phyloP scores from a whole-genome alignment of 2,113 vertebrate genomes.

The Myotis brandtii region DNA sequence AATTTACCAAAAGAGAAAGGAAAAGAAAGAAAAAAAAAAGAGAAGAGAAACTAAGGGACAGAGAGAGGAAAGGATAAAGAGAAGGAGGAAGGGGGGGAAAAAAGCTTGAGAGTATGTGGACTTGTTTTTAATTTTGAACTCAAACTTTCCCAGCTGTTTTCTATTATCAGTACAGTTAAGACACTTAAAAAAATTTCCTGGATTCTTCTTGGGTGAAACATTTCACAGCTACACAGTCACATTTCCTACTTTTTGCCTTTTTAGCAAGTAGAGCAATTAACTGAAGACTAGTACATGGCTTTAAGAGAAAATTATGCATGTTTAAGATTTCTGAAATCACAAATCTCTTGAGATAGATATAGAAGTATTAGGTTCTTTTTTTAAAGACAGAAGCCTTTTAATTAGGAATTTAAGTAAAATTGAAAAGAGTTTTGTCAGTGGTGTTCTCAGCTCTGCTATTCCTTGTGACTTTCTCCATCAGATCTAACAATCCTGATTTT shows the following conservation, averaged over 20 bases:
- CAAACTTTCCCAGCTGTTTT: not conserved
- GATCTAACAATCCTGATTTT: slow-evolving; percentile 4
- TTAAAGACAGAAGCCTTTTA: not conserved
- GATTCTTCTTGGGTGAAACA: not conserved
- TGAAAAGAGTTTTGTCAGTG: not conserved
- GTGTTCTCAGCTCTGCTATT: not conserved
- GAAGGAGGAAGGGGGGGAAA: not conserved
- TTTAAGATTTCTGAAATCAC: slow-evolving; percentile 7
- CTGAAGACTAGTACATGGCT: not conserved
- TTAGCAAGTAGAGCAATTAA: not conserved
- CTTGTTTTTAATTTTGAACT: not conserved
- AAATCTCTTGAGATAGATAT: not conserved
- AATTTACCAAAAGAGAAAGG: not conserved
- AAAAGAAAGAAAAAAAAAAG: not conserved
- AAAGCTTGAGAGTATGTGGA: not conserved
- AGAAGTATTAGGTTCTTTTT: not conserved
- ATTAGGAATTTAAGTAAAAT: not conserved
- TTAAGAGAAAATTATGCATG: not conserved
- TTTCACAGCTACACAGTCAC: not conserved
- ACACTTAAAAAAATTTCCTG: not conserved
- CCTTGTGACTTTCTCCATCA: not conserved
- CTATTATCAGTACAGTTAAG: not conserved
- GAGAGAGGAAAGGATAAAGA: not conserved
- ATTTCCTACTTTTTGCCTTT: not conserved
- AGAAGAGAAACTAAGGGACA: not conserved